Evolutionary conservation across 2,113 vertebrate genomes (phyloP).

Genomic region (Siphamia tubifer): DNA sequence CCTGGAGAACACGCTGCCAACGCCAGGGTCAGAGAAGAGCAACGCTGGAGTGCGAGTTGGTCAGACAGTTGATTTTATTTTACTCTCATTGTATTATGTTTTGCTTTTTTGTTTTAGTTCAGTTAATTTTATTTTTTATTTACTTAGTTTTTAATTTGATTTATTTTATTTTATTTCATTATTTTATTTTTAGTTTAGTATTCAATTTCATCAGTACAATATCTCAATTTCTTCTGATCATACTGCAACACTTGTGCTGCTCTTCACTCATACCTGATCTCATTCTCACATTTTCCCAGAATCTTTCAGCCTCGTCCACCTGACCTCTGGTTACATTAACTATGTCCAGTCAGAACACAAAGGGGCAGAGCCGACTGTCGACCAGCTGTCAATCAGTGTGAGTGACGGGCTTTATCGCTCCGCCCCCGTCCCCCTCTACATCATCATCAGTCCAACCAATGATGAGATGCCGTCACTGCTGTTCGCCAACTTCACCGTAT

Average conservation of each 20-base stretch:
- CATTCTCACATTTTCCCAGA: constrained; percentile 35
- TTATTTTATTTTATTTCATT: not conserved
- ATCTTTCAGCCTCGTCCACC: constrained; percentile 76
- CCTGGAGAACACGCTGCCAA: constrained; percentile 78
- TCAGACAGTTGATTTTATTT: too few relatives aligned
- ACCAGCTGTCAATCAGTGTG: constrained; percentile 70
- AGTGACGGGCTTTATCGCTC: constrained; percentile 77
- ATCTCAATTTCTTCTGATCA: too few relatives aligned
- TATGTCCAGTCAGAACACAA: constrained; percentile 69
- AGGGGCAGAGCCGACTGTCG: constrained; percentile 59
- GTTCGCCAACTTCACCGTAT: constrained; percentile 72
- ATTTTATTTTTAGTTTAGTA: too few relatives aligned
- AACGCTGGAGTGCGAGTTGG: constrained; percentile 69
- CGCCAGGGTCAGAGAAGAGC: constrained; percentile 77
- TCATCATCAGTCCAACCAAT: constrained; percentile 78
- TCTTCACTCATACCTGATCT: too few relatives aligned
- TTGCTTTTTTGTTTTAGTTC: too few relatives aligned
- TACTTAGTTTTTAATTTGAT: not conserved
- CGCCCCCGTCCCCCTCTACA: constrained; percentile 68
- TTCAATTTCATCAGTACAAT: too few relatives aligned
- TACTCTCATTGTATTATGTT: too few relatives aligned
- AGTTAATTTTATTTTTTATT: too few relatives aligned
- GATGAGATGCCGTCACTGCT: constrained; percentile 71
- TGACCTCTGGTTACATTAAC: constrained; percentile 71
- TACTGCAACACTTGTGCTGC: too few relatives aligned